phyloP scores from a whole-genome alignment of 1,140 invertebrate genomes.

The Zaprionus ornatus region DNA sequence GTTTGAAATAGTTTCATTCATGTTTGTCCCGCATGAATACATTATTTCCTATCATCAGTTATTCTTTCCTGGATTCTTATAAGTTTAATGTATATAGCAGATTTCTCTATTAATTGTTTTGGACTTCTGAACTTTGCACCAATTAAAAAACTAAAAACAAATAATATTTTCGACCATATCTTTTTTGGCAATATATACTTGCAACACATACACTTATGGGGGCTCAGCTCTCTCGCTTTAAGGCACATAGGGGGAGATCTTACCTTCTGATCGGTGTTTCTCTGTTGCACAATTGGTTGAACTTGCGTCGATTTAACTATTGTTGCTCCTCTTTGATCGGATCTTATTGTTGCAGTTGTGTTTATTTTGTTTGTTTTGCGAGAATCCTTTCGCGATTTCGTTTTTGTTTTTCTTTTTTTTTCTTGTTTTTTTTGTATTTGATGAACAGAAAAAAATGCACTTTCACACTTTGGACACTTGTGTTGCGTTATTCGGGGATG shows the following conservation, averaged over 20 bases:
- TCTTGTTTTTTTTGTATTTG: background rate
- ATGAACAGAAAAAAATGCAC: constrained; percentile 42
- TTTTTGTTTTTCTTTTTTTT: background rate
- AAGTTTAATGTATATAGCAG: background rate
- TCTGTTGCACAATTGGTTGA: background rate
- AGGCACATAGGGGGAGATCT: background rate
- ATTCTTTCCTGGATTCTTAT: background rate
- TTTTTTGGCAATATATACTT: background rate
- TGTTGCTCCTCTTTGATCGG: background rate
- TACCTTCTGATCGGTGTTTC: background rate
- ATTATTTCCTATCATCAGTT: background rate
- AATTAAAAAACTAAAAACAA: constrained; percentile 39
- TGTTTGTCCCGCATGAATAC: background rate
- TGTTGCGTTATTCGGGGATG: constrained; percentile 2
- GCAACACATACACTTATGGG: background rate
- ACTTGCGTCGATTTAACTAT: background rate
- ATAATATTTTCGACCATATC: background rate
- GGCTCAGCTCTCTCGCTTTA: background rate
- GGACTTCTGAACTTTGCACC: background rate
- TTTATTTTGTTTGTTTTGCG: constrained; percentile 15
- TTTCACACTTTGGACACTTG: constrained; percentile 42
- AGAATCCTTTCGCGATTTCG: constrained; percentile 40
- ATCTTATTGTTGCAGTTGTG: background rate
- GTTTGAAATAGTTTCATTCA: background rate
- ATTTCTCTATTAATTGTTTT: background rate